These are phyloP conservation scores for Tigriopus japonicus DNA, from an alignment of 1,140 invertebrate species.

Conservation along the genomic window DNA sequence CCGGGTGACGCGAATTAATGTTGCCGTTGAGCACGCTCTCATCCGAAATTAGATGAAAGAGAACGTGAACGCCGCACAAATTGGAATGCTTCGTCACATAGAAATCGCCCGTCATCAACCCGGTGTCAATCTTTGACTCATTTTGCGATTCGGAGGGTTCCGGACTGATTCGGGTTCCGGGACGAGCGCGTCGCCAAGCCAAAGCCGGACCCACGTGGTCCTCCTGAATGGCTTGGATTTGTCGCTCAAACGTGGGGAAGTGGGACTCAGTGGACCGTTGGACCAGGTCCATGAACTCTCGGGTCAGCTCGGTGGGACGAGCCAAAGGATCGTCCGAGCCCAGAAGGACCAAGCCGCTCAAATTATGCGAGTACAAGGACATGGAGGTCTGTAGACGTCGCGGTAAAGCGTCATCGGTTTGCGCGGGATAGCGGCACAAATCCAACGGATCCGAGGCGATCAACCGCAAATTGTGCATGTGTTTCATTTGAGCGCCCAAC, in stretches of 20 bases:
- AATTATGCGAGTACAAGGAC: constrained; percentile 72
- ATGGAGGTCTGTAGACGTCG: constrained; percentile 78
- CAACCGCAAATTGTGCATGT: constrained; percentile 78
- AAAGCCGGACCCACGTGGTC: constrained; percentile 7
- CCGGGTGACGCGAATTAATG: constrained; percentile 85
- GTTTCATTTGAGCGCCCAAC: constrained; percentile 87
- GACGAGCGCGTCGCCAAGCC: constrained; percentile 13
- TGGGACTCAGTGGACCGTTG: constrained; percentile 55
- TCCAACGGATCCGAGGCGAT: constrained; percentile 32
- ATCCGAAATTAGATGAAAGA: constrained; percentile 82
- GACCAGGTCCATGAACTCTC: constrained; percentile 33
- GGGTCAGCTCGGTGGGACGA: background rate
- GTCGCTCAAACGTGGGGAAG: constrained; percentile 63
- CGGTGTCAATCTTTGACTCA: too few relatives aligned
- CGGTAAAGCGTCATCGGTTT: constrained; percentile 25
- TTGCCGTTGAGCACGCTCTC: constrained; percentile 40
- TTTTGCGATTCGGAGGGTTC: too few relatives aligned
- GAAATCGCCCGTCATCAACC: constrained; percentile 53
- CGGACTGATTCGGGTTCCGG: too few relatives aligned
- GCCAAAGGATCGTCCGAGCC: constrained; percentile 25
- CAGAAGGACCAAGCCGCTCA: constrained; percentile 67
- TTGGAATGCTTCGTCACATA: constrained; percentile 90
- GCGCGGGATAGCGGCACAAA: constrained; percentile 40
- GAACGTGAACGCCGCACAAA: constrained; percentile 74
- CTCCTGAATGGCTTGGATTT: constrained; percentile 50